Percentiles rank a stretch among this genome's conserved stretches.
Conservation (phyloP, 2,888 invertebrate genomes). For the Laspeyria flexula region DNA sequence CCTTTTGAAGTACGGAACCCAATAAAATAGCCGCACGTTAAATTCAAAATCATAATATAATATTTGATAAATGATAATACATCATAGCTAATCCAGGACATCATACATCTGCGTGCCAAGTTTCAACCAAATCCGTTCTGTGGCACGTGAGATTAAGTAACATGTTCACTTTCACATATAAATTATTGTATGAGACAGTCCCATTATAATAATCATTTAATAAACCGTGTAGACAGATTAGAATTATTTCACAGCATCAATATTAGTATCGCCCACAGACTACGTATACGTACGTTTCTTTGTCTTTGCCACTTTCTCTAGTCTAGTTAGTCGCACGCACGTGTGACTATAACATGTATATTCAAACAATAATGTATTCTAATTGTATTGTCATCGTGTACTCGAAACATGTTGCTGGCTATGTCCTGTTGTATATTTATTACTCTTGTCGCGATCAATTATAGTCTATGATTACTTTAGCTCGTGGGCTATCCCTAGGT, state of each 20-base stretch:
- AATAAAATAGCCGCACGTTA: no score
- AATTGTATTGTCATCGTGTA: not conserved
- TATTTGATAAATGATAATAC: no score
- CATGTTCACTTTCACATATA: no score
- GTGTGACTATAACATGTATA: conserved; percentile 5
- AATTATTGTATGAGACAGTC: no score
- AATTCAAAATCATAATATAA: no score
- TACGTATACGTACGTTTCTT: not conserved
- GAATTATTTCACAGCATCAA: not conserved
- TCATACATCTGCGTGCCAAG: no score
- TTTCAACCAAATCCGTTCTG: no score
- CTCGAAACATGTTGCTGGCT: not conserved
- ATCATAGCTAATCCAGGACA: no score
- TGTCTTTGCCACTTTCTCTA: conserved; percentile 8
- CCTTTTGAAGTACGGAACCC: no score
- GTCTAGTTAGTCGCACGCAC: not conserved
- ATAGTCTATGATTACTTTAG: no score
- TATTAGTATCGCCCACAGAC: not conserved
- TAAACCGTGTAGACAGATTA: not conserved
- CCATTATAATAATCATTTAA: not conserved
- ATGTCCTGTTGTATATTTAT: not conserved
- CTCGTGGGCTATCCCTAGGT: no score
- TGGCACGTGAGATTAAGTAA: no score
- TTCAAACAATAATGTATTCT: not conserved
- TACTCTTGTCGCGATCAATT: not conserved